Percentiles rank a stretch among this genome's conserved stretches.
phyloP scores from a whole-genome alignment of 2,797 vertebrate species.

The Erpetoichthys calabaricus region DNA sequence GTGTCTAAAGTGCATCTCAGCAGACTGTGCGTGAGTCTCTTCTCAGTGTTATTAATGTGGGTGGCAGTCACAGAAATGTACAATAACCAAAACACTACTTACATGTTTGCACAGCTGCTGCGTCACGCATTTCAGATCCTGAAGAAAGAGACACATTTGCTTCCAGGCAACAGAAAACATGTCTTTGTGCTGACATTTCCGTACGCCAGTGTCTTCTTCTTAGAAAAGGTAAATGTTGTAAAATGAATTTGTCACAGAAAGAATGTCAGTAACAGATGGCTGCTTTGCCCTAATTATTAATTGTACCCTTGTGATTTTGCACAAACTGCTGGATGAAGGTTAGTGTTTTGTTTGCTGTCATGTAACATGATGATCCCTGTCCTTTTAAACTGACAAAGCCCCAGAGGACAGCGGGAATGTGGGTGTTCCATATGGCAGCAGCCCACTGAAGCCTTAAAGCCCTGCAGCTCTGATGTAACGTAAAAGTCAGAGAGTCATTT shows the following conservation, averaged over 20 bases:
- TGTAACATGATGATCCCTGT: conserved; percentile 28
- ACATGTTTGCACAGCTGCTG: no score
- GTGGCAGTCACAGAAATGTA: no score
- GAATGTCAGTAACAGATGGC: conserved; percentile 15
- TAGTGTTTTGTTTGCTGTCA: conserved; percentile 13
- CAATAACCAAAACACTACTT: no score
- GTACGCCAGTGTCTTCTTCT: conserved; percentile 1
- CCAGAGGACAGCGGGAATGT: conserved; percentile 31
- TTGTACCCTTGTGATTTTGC: conserved; percentile 13
- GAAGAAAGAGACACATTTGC: neutral
- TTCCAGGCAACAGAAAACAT: conserved; percentile 7
- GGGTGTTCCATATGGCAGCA: conserved; percentile 29
- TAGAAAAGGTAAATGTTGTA: conserved; percentile 15
- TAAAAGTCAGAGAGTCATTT: no score
- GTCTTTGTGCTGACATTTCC: conserved; percentile 17
- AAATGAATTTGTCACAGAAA: conserved; percentile 21
- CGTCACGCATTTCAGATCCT: no score
- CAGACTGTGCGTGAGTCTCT: no score
- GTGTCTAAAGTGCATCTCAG: no score
- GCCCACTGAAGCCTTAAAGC: conserved; percentile 10
- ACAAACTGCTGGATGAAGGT: conserved; percentile 13
- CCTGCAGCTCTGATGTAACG: no score
- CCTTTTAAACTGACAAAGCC: conserved; percentile 30
- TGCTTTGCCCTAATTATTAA: conserved; percentile 12
- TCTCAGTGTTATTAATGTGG: no score